Conservation (phyloP, 2,113 vertebrate genomes). For the Phrynosoma blainvillii region DNA sequence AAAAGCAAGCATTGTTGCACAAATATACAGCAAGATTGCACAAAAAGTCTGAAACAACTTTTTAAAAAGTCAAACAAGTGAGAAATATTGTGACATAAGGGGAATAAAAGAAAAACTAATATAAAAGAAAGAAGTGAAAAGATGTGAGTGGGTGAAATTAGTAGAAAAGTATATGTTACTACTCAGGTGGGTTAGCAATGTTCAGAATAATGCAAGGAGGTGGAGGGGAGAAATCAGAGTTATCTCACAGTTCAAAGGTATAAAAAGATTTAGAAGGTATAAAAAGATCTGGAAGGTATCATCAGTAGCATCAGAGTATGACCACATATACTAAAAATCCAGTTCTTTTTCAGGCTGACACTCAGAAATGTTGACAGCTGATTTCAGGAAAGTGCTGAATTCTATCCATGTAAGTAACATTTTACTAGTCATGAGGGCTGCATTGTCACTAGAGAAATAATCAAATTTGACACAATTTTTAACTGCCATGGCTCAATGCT, state of each 20-base stretch:
- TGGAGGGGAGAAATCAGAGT: neutral
- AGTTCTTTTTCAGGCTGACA: neutral
- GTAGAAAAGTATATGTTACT: neutral
- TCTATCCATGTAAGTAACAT: neutral
- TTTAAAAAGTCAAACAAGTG: neutral
- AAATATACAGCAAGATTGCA: no score
- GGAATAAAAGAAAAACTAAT: neutral
- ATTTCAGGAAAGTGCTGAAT: neutral
- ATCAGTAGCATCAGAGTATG: rapidly evolving
- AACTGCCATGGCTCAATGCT: no score
- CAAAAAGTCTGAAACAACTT: neutral
- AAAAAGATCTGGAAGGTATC: neutral
- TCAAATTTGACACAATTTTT: no score
- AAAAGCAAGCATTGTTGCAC: neutral
- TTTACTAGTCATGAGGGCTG: neutral
- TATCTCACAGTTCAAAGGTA: neutral
- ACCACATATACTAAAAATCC: neutral
- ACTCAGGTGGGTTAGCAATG: neutral
- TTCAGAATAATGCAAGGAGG: neutral
- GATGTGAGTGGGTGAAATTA: neutral
- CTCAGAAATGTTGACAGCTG: neutral
- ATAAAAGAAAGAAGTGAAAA: neutral
- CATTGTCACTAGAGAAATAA: no score
- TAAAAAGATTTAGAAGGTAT: neutral
- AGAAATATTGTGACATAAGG: neutral